Evolutionary conservation across 2,113 vertebrate species (phyloP).

Genomic region (Okapia johnstoni): DNA sequence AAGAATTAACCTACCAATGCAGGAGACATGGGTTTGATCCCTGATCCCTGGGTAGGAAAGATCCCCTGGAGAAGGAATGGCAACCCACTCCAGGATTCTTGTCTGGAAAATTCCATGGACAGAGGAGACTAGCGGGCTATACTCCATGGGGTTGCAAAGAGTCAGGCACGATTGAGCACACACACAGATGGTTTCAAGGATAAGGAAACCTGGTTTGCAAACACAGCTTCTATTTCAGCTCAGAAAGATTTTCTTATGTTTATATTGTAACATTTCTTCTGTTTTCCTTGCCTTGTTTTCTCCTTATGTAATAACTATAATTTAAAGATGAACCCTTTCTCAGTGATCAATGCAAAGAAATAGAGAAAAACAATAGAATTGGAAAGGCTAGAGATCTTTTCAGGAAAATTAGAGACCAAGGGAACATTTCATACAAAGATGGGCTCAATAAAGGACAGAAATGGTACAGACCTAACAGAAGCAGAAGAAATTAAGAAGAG

Average conservation of each 20-base stretch:
- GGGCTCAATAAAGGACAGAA: too few species aligned
- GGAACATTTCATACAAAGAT: too few species aligned
- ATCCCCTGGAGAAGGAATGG: neutral
- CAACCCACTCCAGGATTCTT: neutral
- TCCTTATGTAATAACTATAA: neutral
- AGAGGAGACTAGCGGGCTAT: neutral
- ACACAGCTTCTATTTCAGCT: neutral
- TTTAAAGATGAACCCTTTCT: neutral
- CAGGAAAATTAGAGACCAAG: too few species aligned
- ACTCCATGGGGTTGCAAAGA: neutral
- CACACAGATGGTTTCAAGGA: neutral
- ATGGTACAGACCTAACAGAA: too few species aligned
- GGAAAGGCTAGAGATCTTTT: too few species aligned
- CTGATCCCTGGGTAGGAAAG: neutral
- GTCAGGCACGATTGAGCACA: neutral
- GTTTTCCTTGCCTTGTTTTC: neutral
- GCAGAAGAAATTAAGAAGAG: too few species aligned
- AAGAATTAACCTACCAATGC: neutral
- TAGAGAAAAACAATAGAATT: too few species aligned
- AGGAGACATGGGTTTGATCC: neutral
- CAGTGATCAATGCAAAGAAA: too few species aligned
- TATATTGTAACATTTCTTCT: neutral
- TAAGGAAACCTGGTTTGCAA: neutral
- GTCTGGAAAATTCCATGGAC: neutral
- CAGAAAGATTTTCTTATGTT: neutral